Conservation (phyloP, 2,797 vertebrate species). For the Xenentodon cancila region DNA sequence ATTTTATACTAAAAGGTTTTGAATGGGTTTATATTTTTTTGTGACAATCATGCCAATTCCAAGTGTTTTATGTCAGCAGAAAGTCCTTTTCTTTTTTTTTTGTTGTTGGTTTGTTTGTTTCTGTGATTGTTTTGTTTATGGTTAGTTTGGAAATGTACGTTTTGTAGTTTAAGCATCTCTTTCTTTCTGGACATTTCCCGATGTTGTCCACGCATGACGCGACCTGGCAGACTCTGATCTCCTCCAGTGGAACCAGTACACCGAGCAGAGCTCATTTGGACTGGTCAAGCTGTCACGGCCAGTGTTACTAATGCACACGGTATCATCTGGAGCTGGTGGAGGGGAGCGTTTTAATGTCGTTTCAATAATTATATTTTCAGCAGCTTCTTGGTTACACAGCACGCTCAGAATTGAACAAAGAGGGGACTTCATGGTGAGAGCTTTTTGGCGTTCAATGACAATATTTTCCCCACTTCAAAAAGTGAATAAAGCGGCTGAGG, state of each 20-base stretch:
- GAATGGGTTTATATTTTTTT: conserved; percentile 63
- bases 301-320: too few species aligned
- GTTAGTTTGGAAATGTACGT: conserved; percentile 53
- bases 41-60: conserved; percentile 74
- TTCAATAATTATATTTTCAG: too few species aligned
- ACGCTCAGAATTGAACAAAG: conserved; percentile 62
- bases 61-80: conserved; percentile 43
- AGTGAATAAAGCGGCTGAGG: too few species aligned
- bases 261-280: too few species aligned
- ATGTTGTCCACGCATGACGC: too few species aligned
- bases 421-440: conserved; percentile 42
- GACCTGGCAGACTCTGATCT: too few species aligned
- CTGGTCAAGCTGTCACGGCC: too few species aligned
- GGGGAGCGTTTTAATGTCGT: too few species aligned
- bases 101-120: conserved; percentile 5
- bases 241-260: too few species aligned
- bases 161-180: conserved; percentile 45
- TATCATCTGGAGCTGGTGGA: too few species aligned
- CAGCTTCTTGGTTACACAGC: conserved; percentile 33
- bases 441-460: conserved; percentile 17
- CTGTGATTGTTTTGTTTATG: conserved; percentile 22
- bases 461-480: background rate
- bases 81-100: background rate
- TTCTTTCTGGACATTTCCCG: too few species aligned
- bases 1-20: conserved; percentile 66